A percentile compares a stretch with the other conserved stretches of the same genome.
phyloP scores from a whole-genome alignment of 2,888 invertebrate genomes.

The Drosophila setosimentum region DNA sequence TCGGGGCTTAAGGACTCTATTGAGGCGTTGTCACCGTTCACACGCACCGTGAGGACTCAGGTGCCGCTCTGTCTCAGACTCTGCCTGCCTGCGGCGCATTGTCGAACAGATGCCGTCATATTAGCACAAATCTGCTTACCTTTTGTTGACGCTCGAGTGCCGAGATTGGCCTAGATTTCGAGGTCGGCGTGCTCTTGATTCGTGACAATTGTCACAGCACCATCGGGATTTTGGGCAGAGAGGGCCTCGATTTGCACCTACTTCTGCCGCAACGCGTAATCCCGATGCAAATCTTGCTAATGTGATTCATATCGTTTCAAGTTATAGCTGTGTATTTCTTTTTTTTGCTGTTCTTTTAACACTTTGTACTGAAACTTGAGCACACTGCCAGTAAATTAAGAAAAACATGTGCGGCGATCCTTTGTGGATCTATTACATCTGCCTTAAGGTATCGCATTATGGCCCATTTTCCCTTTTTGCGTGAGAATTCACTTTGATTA shows the following conservation, averaged over 20 bases:
- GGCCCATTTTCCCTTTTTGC: conserved; percentile 10
- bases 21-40: conserved; percentile 65
- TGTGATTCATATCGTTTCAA: conserved; percentile 72
- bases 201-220: conserved; percentile 76
- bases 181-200: conserved; percentile 61
- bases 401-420: conserved; percentile 20
- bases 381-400: conserved; percentile 61
- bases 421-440: conserved; percentile 23
- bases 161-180: conserved; percentile 62
- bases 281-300: conserved; percentile 78
- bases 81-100: conserved; percentile 32
- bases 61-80: conserved; percentile 38
- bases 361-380: conserved; percentile 71
- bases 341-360: conserved; percentile 69
- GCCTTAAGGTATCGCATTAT: conserved; percentile 39
- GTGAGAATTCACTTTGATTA: conserved; percentile 33
- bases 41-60: conserved; percentile 58
- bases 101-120: conserved; percentile 78
- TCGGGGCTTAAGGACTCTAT: conserved; percentile 33
- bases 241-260: conserved; percentile 28
- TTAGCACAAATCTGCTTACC: conserved; percentile 79
- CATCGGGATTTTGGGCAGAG: conserved; percentile 46
- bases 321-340: conserved; percentile 13
- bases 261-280: conserved; percentile 59
- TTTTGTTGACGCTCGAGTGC: conserved; percentile 70